Percentiles rank a stretch among this genome's conserved stretches.
These are phyloP conservation scores for Silurus aristotelis DNA, from an alignment of 2,797 vertebrate species.

Conservation along the genomic window DNA sequence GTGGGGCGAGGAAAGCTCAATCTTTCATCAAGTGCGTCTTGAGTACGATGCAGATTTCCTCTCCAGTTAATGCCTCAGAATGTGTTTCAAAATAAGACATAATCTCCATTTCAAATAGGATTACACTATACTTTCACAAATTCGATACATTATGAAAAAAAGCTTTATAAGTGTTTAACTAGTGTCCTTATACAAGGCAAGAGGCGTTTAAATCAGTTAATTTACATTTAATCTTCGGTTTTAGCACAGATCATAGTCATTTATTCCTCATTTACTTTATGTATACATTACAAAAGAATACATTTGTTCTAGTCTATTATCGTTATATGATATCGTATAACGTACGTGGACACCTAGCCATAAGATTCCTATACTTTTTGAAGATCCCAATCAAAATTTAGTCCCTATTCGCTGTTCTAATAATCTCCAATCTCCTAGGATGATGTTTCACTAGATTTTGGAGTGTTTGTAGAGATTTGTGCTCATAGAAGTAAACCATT, in stretches of 20 bases:
- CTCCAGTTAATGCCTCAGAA: conserved; percentile 14
- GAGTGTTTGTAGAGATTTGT: no score
- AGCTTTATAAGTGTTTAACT: background rate
- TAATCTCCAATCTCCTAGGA: no score
- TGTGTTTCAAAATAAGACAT: background rate
- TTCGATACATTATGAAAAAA: background rate
- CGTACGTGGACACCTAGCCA: no score
- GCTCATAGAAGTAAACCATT: no score
- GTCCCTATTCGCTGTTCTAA: no score
- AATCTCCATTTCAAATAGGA: background rate
- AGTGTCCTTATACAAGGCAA: background rate
- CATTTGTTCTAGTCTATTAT: background rate
- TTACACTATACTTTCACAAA: background rate
- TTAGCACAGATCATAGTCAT: background rate
- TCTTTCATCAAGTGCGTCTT: conserved; percentile 45
- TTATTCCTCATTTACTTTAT: background rate
- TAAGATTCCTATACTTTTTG: no score
- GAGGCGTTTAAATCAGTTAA: background rate
- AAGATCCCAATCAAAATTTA: no score
- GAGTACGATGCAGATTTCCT: conserved; percentile 26
- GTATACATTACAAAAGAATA: background rate
- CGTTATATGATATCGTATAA: background rate
- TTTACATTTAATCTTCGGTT: background rate
- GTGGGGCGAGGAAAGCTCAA: conserved; percentile 31
- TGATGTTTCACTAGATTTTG: no score